A percentile compares a stretch with the other conserved stretches of the same genome.
Evolutionary conservation across 2,113 vertebrate genomes (phyloP).

Genomic region (Panthera tigris): DNA sequence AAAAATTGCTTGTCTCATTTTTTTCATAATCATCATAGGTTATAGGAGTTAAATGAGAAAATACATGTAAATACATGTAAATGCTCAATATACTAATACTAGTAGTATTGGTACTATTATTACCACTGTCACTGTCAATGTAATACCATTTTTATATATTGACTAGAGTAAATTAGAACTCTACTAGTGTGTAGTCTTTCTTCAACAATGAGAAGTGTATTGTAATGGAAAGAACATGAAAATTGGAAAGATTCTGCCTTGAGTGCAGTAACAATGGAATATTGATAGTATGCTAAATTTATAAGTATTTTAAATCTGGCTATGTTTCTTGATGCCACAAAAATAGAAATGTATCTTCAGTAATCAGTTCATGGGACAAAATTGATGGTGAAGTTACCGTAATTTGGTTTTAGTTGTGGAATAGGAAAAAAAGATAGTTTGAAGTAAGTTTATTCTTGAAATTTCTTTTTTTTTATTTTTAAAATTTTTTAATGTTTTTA

Average conservation of each 20-base stretch:
- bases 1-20: background rate
- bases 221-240: background rate
- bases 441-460: background rate
- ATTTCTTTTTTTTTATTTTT: background rate
- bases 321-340: background rate
- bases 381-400: background rate
- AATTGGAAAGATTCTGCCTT: background rate
- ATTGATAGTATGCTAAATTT: background rate
- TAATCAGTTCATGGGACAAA: conserved; percentile 6
- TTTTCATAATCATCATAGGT: background rate
- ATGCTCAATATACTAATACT: background rate
- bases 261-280: background rate
- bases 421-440: background rate
- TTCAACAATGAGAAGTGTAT: background rate
- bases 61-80: background rate
- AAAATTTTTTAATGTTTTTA: no score
- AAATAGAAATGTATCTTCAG: conserved; percentile 21
- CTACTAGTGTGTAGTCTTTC: background rate
- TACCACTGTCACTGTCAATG: background rate
- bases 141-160: background rate
- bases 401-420: background rate
- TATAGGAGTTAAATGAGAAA: background rate
- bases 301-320: background rate
- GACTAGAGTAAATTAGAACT: background rate
- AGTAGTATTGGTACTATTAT: background rate